These are phyloP conservation scores for Cepaea hortensis DNA, from an alignment of 2,888 invertebrate genomes.

Conservation along the genomic window DNA sequence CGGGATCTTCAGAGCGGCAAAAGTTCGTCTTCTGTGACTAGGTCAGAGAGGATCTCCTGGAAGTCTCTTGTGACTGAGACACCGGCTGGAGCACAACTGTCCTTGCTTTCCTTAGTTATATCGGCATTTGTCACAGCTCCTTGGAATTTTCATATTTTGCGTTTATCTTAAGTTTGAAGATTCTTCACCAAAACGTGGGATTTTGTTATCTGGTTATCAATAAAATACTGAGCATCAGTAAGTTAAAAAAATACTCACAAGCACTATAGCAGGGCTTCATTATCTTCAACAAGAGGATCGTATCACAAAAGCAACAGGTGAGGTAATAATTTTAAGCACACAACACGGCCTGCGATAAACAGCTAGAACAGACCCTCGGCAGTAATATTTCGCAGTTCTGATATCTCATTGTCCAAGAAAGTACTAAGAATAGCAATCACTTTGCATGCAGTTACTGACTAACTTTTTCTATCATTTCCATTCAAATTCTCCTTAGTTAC, in stretches of 20 bases:
- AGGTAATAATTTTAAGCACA: slow-evolving; percentile 83
- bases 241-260: slow-evolving; percentile 82
- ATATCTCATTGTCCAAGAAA: slow-evolving; percentile 76
- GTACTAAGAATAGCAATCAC: slow-evolving; percentile 74
- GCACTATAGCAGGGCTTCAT: slow-evolving; percentile 82
- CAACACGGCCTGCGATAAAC: slow-evolving; percentile 82
- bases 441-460: slow-evolving; percentile 61
- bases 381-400: slow-evolving; percentile 80
- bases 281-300: slow-evolving; percentile 84
- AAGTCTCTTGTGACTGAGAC: no score
- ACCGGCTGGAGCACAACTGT: no score
- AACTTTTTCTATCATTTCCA: slow-evolving; percentile 45
- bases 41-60: no score
- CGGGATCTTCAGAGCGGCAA: no score
- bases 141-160: no score
- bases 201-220: slow-evolving; percentile 56
- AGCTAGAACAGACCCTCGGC: slow-evolving; percentile 85
- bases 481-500: not conserved
- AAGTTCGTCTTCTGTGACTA: no score
- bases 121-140: no score
- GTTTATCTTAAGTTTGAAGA: no score
- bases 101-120: no score
- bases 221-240: slow-evolving; percentile 54
- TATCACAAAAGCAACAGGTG: slow-evolving; percentile 88
- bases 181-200: not conserved